Conservation (phyloP, 1,140 invertebrate species). For the Temnothorax curvispinosus region DNA sequence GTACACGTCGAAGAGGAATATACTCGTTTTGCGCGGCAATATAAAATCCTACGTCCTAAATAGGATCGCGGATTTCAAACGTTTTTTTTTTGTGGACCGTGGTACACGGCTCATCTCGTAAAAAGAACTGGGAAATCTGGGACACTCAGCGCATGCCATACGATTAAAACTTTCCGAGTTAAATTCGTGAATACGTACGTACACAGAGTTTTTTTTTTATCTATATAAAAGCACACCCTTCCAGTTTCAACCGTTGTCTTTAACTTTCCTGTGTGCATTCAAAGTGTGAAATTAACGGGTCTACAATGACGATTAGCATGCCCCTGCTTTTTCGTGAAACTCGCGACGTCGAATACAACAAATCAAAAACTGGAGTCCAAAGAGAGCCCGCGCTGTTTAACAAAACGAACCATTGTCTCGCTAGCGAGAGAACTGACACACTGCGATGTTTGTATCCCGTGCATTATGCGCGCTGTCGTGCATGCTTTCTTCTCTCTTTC, state of each 20-base stretch:
- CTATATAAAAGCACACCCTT: no score
- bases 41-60: slow-evolving; percentile 1
- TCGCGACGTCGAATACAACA: not conserved
- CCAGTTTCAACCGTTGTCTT: not conserved
- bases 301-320: slow-evolving; percentile 1
- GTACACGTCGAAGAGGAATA: not conserved
- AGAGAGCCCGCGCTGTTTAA: slow-evolving; percentile 19
- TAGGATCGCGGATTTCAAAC: not conserved
- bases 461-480: not conserved
- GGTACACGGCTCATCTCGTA: not conserved
- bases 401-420: slow-evolving; percentile 37
- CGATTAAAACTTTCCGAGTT: slow-evolving; percentile 6
- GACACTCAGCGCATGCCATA: not conserved
- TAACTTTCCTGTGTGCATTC: not conserved
- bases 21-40: not conserved
- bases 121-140: slow-evolving; percentile 13
- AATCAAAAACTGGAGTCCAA: slow-evolving; percentile 1
- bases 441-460: slow-evolving; percentile 28
- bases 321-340: not conserved
- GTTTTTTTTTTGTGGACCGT: not conserved
- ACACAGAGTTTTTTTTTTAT: not conserved
- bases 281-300: not conserved
- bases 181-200: not conserved
- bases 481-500: not conserved
- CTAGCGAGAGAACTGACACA: not conserved